Percentiles rank a stretch among this genome's conserved stretches.
Conservation (phyloP, 2,113 vertebrate genomes). For the Orcinus orca region DNA sequence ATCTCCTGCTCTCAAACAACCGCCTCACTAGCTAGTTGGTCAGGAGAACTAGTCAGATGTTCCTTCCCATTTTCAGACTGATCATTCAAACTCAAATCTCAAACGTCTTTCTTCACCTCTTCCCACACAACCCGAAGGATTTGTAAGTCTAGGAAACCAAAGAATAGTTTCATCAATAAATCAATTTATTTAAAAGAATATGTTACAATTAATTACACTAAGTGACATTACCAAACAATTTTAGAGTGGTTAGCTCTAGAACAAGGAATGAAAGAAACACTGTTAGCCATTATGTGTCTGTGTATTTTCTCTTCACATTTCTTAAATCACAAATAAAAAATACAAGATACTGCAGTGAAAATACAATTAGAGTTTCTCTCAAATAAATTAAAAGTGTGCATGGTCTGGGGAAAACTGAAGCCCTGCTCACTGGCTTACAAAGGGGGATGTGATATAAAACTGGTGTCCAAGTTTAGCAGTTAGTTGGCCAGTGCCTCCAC, state of each 20-base stretch:
- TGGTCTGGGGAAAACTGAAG: conserved; percentile 62
- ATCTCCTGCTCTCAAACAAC: background rate
- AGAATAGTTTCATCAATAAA: conserved; percentile 88
- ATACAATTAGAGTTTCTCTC: conserved; percentile 80
- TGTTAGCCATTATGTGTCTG: conserved; percentile 67
- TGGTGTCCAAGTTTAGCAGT: conserved; percentile 15
- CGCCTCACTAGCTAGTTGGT: too few relatives aligned
- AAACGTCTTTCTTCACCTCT: conserved; percentile 12
- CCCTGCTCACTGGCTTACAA: conserved; percentile 61
- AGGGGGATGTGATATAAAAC: background rate
- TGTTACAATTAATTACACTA: conserved; percentile 96
- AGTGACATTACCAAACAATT: conserved; percentile 86
- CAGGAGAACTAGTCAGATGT: background rate
- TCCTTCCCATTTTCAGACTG: background rate
- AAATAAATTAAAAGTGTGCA: conserved; percentile 82
- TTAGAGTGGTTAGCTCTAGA: conserved; percentile 83
- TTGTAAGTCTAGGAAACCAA: conserved; percentile 57
- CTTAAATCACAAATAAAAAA: conserved; percentile 81
- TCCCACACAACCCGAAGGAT: conserved; percentile 65
- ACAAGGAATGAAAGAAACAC: conserved; percentile 76
- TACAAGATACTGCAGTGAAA: conserved; percentile 80
- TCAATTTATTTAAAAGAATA: conserved; percentile 97
- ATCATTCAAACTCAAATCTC: conserved; percentile 35
- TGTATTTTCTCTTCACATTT: conserved; percentile 77
- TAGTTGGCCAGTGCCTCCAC: background rate